Evolutionary conservation across 2,113 vertebrate genomes (phyloP), one percentile per base, ranked within the genome.

Genomic region (Anarhynchus alexandrinus): DNA sequence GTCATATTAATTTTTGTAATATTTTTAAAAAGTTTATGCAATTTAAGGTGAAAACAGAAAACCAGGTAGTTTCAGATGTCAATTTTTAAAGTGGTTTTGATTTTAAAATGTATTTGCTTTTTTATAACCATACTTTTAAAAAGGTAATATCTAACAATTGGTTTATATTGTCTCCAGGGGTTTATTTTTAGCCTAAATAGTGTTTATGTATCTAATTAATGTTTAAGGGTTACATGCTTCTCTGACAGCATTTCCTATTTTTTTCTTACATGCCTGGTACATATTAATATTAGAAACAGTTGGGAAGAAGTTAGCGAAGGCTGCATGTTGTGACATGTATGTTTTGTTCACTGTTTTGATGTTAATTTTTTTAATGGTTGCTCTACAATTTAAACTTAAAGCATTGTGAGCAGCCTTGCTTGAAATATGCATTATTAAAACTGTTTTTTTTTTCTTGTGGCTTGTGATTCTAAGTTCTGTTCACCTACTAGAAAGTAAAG

Each of bases 261-360:
- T 25, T 69, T 73, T 74, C 57, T 82, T 74, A 62, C 3, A 5
- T 55, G 61, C 17, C 42, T 55, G 72, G 20, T 82, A 38, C 34
- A 3, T 51, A 64, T 40, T 23, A 54, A 21, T 16, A 45, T 30
- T 9, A 65, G 47, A 76, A 82, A 51, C 15, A 45, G 6, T 43
- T 1, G 1, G 25, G 57, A 66, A 38, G 57, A 78, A 62, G 38
- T 85, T 65, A 54, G 19, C 26, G 49, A 69, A 86, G 36, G 23
- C 72, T 70, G 18, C 0, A 1, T 78, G 66, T 85, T 78, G 13
- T 62, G 20, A 43, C 0, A 0, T 30, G 10, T 52, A 4, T 1
- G 1, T 61, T 77, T 73, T 84, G 14, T 57, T 81, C 45, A 18
- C n/a, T 38, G 5, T 55, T 81, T 62, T 45, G 20, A 16, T 71